Percentiles rank a stretch among this genome's conserved stretches.
phyloP scores from a whole-genome alignment of 2,113 vertebrate species.

The Phyllopteryx taeniolatus region DNA sequence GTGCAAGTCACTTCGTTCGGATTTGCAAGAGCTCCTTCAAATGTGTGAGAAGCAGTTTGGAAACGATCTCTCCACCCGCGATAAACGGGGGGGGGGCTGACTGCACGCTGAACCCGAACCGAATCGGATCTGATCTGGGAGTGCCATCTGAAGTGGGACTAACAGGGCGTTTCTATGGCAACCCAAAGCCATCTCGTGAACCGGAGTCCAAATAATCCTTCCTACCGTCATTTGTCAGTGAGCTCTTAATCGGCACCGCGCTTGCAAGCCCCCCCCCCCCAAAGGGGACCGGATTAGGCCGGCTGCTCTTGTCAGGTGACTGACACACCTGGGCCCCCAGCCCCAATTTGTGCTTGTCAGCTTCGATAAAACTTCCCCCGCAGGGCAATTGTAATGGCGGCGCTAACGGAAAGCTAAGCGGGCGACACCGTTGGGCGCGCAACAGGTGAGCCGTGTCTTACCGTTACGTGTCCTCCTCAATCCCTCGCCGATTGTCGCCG shows the following conservation, averaged over 20 bases:
- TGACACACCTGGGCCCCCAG: background rate
- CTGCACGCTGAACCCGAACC: background rate
- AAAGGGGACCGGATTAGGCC: constrained; percentile 36
- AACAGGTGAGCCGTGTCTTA: background rate
- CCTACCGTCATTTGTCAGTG: too few species aligned
- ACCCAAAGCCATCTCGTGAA: background rate
- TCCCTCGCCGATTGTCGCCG: background rate
- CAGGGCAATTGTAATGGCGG: background rate
- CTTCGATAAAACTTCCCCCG: background rate
- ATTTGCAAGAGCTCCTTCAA: too few species aligned
- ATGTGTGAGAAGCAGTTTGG: background rate
- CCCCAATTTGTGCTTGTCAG: background rate
- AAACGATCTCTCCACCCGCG: too few species aligned
- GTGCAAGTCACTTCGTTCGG: too few species aligned
- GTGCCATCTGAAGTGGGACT: constrained; percentile 4
- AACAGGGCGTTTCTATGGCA: constrained; percentile 22
- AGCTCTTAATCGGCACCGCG: background rate
- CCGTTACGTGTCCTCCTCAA: background rate
- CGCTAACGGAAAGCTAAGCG: background rate
- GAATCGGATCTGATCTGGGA: background rate
- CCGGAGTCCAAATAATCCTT: background rate
- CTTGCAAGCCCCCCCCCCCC: too few species aligned
- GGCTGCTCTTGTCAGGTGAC: constrained; percentile 40
- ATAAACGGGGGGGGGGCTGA: too few species aligned
- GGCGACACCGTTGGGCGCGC: background rate